Base-by-base conservation (phyloP, 2,113 vertebrate genomes). In the Serilophus lunatus region DNA sequence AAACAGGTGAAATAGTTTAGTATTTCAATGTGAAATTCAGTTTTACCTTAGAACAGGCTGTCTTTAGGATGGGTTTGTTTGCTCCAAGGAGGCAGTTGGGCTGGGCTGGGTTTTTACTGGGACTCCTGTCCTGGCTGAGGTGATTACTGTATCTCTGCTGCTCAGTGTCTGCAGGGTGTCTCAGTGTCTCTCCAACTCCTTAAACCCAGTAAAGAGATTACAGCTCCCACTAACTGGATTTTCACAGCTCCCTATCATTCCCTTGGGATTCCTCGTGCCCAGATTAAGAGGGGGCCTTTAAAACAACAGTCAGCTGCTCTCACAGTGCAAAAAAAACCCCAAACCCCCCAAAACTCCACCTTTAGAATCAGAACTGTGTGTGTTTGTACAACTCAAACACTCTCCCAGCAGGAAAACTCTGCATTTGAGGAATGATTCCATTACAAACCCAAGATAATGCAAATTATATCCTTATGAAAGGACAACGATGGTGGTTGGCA, bases 171-270 rank as follows among this genome's bases (percentile, higher is more conserved):
- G 97, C 97, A 98, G 98, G 98, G 98, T 98, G 98, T 98, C 98
- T 98, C 97, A 97, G 98, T 96, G 98, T 97, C 98, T 98, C 98
- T 98, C 97, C 96, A 98, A 98, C 99, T 98, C 97, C 98, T 98
- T 98, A 98, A 98, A 99, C 97, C 98, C 98, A 98, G 98, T 99
- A 99, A 99, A 99, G 98, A 99, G 99, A 99, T 99, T 99, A 99
- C 99, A 99, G 99, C 98, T 98, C 98, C 97, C 98, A 97, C 98
- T 99, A 99, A 99, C 98, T 98, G 99, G 99, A 99, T 99, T 99
- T 99, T 98, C 99, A 99, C 99, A 99, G 99, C 98, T 98, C 98
- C 92, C 93, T 98, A 99, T 98, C 98, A 94, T 97, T 98, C 98
- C 28, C 96, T 98, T 97, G 94, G 98, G 98, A 98, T 99, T 99